These are phyloP conservation scores for Catajapyx aquilonaris DNA, from an alignment of 1,140 invertebrate genomes.

Conservation along the genomic window DNA sequence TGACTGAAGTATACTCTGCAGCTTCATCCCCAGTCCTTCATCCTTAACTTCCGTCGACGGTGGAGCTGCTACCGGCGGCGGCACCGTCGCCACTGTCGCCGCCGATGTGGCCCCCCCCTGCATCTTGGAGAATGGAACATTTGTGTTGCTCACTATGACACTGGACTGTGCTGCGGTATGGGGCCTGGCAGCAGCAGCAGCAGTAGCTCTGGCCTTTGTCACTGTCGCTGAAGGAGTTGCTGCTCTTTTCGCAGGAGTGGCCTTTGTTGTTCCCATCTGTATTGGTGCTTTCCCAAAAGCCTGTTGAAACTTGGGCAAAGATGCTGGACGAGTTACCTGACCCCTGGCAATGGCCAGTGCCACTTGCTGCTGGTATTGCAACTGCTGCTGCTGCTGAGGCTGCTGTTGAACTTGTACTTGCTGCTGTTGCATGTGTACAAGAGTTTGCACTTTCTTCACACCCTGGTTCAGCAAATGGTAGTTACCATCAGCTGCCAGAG, in stretches of 20 bases:
- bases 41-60: constrained; percentile 10
- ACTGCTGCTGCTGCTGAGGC: constrained; percentile 1
- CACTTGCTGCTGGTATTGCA: constrained; percentile 2
- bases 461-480: background rate
- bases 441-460: too few relatives aligned
- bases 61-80: too few relatives aligned
- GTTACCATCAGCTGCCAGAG: background rate
- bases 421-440: too few relatives aligned
- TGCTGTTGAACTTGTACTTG: constrained; percentile 2
- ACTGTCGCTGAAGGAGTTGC: constrained; percentile 15
- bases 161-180: constrained; percentile 7
- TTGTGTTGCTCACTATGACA: constrained; percentile 7
- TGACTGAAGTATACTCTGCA: constrained; percentile 7
- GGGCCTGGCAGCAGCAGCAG: constrained; percentile 10
- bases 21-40: constrained; percentile 12
- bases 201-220: constrained; percentile 11
- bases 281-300: constrained; percentile 38
- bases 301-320: constrained; percentile 53
- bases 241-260: background rate
- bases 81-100: too few relatives aligned
- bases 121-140: too few relatives aligned
- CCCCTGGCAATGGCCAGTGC: constrained; percentile 14
- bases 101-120: too few relatives aligned
- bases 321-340: constrained; percentile 10
- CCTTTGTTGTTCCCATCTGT: background rate